Conservation (phyloP, 2,888 invertebrate genomes). For the Antheraea assamensis region DNA sequence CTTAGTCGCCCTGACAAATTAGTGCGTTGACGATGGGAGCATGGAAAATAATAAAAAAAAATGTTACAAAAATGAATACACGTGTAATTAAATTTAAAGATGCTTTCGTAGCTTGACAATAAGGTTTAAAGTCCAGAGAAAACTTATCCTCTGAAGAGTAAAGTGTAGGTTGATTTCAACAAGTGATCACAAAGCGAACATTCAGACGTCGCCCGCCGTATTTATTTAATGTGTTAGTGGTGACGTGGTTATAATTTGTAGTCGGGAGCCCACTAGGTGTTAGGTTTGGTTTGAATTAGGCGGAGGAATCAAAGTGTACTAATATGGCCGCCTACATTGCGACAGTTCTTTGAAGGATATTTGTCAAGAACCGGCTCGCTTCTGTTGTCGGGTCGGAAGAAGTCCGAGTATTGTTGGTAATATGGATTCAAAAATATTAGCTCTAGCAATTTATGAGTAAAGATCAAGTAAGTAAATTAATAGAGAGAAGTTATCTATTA, state of each 20-base stretch:
- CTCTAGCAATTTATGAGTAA: background rate
- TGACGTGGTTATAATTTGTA: conserved; percentile 56
- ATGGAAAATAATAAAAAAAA: conserved; percentile 62
- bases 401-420: background rate
- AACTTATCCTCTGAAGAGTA: background rate
- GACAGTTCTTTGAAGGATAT: conserved; percentile 22
- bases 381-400: background rate
- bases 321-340: conserved; percentile 45
- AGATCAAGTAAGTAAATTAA: background rate
- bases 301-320: conserved; percentile 44
- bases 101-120: conserved; percentile 26
- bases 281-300: conserved; percentile 48
- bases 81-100: background rate
- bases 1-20: conserved; percentile 73
- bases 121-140: conserved; percentile 31
- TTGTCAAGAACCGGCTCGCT: conserved; percentile 21
- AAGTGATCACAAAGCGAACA: conserved; percentile 59
- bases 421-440: conserved; percentile 4
- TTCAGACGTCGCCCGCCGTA: conserved; percentile 64
- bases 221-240: conserved; percentile 71
- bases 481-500: background rate
- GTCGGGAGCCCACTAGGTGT: conserved; percentile 61
- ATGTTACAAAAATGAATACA: conserved; percentile 23
- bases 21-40: conserved; percentile 57
- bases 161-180: conserved; percentile 36